Evolutionary conservation across 2,888 invertebrate species (phyloP), one percentile per base, ranked within the genome.

Genomic region (Folsomia manolachei): DNA sequence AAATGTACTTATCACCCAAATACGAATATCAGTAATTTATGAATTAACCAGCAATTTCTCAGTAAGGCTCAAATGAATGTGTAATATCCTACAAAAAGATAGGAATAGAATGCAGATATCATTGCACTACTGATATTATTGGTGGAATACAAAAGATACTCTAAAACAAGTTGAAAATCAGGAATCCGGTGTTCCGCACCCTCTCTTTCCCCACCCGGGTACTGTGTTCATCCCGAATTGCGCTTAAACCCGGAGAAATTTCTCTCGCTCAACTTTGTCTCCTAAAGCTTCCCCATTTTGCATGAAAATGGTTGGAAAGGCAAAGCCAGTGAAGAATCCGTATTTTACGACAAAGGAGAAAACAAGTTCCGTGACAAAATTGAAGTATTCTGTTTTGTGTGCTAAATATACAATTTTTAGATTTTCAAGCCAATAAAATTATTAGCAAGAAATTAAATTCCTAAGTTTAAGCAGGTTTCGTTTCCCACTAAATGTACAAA

Each of bases 141-240:
- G n/a, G n/a, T n/a, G n/a, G n/a, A n/a, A n/a, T n/a, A n/a, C n/a
- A n/a, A n/a, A n/a, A n/a, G 18, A 51, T 11, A 51, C 18, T 51
- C 51, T 51, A 51, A 51, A 51, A 11, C 9, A 51, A 18, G 9
- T 51, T 51, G 51, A 18, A 51, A 18, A 51, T 11, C 9, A 71
- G 63, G 71, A 67, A 75, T 79, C 71, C 18, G 56, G n/a, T 56
- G 19, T 56, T 68, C 63, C 79, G 77, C 79, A 79, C 79, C 79
- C 79, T 79, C 79, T 79, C 77, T 75, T 71, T 74, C 74, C 63
- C 53, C 65, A 9, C 60, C 53, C 56, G 23, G 18, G 77, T 71
- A 79, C 79, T 79, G n/a, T 72, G 72, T 68, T 70, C 67, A 70
- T 51, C 64, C 39, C 19, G 27, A 24, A 39, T 72, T 60, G 26